phyloP scores from a whole-genome alignment of 2,797 vertebrate species.

The Hylomyscus alleni region DNA sequence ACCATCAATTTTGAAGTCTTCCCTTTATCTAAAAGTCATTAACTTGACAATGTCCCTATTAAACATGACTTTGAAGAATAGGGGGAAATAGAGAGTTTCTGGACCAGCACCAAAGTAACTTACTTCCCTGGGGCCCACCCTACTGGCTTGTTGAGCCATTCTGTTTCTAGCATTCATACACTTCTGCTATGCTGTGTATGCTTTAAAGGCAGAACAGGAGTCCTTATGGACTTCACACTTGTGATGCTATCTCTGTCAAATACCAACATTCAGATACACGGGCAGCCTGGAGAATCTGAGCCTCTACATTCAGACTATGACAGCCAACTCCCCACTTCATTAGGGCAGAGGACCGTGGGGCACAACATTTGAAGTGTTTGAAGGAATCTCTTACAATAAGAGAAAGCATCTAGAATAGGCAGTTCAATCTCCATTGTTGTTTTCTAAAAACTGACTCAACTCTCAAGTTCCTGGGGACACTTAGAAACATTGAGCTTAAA shows the following conservation, averaged over 20 bases:
- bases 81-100: background rate
- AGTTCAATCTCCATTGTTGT: conserved; percentile 4
- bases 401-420: background rate
- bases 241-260: background rate
- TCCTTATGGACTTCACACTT: background rate
- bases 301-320: accelerated
- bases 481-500: conserved; percentile 41
- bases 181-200: background rate
- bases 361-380: accelerated
- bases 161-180: background rate
- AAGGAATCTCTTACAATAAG: background rate
- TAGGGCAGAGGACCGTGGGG: background rate
- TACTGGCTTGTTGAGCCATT: background rate
- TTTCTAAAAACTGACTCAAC: background rate
- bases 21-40: background rate
- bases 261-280: background rate
- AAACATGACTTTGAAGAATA: background rate
- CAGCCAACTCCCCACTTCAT: background rate
- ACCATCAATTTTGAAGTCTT: conserved; percentile 13
- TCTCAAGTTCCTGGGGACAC: background rate
- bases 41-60: background rate
- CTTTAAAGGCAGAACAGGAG: background rate
- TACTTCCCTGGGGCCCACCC: background rate
- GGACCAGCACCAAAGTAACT: background rate
- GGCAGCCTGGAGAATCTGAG: background rate